Evolutionary conservation across 1,140 invertebrate species (phyloP), one percentile per base, ranked within the genome.

Genomic region (Manduca sexta): DNA sequence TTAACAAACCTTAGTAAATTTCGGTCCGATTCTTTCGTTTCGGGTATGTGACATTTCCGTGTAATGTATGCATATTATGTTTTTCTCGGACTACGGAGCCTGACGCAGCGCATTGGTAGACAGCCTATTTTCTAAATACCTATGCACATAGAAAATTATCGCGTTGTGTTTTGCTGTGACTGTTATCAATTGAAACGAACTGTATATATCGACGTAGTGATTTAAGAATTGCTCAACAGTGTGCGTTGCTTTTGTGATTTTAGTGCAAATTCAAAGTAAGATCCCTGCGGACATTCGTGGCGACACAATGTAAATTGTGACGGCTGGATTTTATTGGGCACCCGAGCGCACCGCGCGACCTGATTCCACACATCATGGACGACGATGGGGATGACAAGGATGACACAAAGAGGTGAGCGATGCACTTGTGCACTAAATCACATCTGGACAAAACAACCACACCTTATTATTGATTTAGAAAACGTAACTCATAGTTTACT

Each of bases 351-450:
- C 30, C 6, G 34, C 8, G 34, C n/a, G 34, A 35, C n/a, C 34
- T 14, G 14, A 35, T 12, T 35, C 34, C 34, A 10, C 21, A 13
- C 40, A 42, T 13, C 55, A 82, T 82, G 78, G 78, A 80, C 13
- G 78, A 82, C 57, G 78, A 82, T 40, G 74, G 67, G 6, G 75
- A 82, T 56, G 78, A 82, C 50, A 82, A 82, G 61, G 78, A 80
- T 60, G 78, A 82, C 43, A 65, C 72, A 10, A 82, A 82, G 65
- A 71, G 78, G 78, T 79, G 61, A 45, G 31, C 41, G 14, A 16
- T 35, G n/a, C n/a, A n/a, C n/a, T n/a, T n/a, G n/a, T n/a, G n/a
- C n/a, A n/a, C n/a, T n/a, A n/a, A n/a, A n/a, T n/a, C n/a, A n/a
- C n/a, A n/a, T n/a, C n/a, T n/a, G n/a, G n/a, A n/a, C n/a, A n/a